Evolutionary conservation across 2,797 vertebrate species (phyloP).

Genomic region (Prunella strophiata): DNA sequence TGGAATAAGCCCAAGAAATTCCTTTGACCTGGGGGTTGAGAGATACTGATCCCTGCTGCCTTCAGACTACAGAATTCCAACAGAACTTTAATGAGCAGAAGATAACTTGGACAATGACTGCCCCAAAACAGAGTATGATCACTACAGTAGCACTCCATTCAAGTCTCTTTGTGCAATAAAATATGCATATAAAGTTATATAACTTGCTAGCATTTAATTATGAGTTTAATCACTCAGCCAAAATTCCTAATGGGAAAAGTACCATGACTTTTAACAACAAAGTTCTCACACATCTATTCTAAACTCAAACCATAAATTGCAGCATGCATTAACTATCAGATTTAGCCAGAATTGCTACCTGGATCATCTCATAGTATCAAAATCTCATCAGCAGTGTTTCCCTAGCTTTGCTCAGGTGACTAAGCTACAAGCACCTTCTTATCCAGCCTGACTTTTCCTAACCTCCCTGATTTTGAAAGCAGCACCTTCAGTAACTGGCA

Average conservation of each 20-base stretch:
- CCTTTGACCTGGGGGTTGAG: background rate
- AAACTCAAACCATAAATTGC: slow-evolving; percentile 12
- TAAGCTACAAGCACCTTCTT: background rate
- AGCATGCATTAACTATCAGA: background rate
- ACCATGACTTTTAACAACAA: background rate
- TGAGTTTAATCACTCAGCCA: background rate
- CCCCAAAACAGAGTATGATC: background rate
- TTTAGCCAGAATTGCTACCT: slow-evolving; percentile 11
- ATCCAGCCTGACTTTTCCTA: background rate
- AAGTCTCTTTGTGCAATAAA: background rate
- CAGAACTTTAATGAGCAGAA: background rate
- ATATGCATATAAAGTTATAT: background rate
- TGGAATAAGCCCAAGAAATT: background rate
- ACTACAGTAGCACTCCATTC: background rate
- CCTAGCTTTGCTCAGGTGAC: background rate
- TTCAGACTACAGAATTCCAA: background rate
- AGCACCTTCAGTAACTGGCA: background rate
- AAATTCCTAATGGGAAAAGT: background rate
- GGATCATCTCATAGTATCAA: background rate
- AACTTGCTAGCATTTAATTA: background rate
- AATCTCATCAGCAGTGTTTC: background rate
- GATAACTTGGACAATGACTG: background rate
- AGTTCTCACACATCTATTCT: background rate
- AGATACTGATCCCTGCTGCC: background rate
- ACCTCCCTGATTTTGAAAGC: background rate